Conservation (phyloP, 1,140 invertebrate genomes). For the Cotesia vestalis region DNA sequence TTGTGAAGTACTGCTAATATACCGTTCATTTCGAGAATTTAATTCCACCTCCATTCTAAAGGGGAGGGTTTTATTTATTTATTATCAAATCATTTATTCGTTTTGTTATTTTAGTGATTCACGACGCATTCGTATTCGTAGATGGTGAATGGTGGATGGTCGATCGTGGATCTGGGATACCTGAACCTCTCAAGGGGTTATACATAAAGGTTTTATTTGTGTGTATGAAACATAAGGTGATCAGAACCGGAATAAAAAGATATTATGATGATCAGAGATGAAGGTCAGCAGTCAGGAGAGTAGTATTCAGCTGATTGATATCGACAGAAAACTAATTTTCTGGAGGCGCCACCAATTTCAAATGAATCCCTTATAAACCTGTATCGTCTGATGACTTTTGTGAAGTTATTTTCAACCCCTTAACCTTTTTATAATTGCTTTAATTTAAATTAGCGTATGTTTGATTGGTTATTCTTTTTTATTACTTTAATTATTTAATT, state of each 20-base stretch:
- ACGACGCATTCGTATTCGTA: neutral
- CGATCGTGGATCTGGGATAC: too few species aligned
- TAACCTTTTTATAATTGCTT: constrained; percentile 38
- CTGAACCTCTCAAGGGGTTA: too few species aligned
- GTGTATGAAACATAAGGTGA: neutral
- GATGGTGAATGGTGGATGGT: neutral
- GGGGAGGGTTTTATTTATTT: neutral
- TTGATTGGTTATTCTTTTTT: too few species aligned
- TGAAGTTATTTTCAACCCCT: constrained; percentile 10
- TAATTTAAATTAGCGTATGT: constrained; percentile 24
- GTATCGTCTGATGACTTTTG: constrained; percentile 13
- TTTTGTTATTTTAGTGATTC: constrained; percentile 13
- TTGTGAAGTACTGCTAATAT: constrained; percentile 25
- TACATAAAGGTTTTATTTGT: too few species aligned
- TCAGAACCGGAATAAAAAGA: constrained; percentile 15
- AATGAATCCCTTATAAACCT: neutral
- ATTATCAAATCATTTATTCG: neutral
- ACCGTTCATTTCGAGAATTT: constrained; percentile 33
- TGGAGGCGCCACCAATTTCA: constrained; percentile 30
- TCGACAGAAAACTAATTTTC: constrained; percentile 32
- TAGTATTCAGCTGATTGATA: constrained; percentile 27
- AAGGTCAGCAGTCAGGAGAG: constrained; percentile 9
- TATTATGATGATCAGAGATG: neutral
- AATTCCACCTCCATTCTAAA: constrained; percentile 29
- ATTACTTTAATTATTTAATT: neutral